Evolutionary conservation across 2,888 invertebrate genomes (phyloP), one percentile per base, ranked within the genome.

Genomic region (Drosophila prostipennis): DNA sequence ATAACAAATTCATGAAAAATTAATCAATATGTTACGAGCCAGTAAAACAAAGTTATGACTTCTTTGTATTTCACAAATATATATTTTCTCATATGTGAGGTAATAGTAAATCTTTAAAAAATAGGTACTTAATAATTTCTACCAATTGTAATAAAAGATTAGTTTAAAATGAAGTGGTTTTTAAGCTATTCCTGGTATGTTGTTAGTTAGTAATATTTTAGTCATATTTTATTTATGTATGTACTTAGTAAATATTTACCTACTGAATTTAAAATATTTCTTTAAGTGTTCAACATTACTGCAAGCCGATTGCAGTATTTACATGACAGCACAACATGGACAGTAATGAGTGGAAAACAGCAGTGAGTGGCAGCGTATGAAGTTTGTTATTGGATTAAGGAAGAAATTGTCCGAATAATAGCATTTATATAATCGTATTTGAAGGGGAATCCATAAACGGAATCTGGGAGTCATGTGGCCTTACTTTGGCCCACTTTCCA

Each of bases 321-420:
- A 64, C 70, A 73, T 52, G 71, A 57, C 71, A 68, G 49, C 58
- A 2, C 40, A 37, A 53, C 43, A 39, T 48, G 60, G 36, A 42
- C 43, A 49, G 69, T 69, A 71, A 73, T 69, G 51, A 75, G 69
- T 57, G 61, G 37, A 56, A 48, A 48, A 67, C 57, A 69, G 57
- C 36, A 29, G 39, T 58, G 57, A 40, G n/a, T 58, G 58, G 26
- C 51, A 29, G 43, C 11, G 5, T 29, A 13, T 34, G 5, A 16
- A n/a, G 16, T 65, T 34, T 29, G 48, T 36, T 49, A 48, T 48
- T 43, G 37, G 34, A 53, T 59, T 43, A 71, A 29, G 13, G 16
- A 42, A 23, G 54, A 43, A 69, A 68, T 49, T 43, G 36, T 32
- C 42, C 42, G 37, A 49, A n/a, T 48, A 55, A 8, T 56, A 48